Base-by-base conservation (phyloP, 2,888 invertebrate species). In the Ennomos quercinarius region DNA sequence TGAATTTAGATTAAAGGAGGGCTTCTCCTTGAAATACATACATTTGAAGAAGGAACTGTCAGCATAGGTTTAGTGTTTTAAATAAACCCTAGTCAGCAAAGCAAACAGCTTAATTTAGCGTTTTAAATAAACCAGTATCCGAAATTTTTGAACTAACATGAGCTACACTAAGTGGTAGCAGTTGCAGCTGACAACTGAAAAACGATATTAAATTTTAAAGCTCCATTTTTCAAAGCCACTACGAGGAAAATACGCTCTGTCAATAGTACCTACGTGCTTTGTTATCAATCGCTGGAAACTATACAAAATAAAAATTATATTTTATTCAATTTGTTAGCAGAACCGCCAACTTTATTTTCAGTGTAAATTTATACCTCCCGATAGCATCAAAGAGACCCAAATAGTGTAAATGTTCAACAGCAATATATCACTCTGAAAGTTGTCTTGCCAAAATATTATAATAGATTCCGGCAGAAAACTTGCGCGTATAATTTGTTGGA, bases 361-460 rank as follows among this genome's bases (percentile, higher is more conserved):
- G 27, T 1, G 5, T 6, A 6, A 27, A 27, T 17, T 1, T 17
- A 27, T 27, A 27, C 27, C 3, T n/a, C n/a, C 27, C 2, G 27
- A 27, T 27, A 27, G 5, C 27, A 2, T 27, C 27, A 27, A 6
- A 27, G 27, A 27, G 38, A 35, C 34, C 13, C 38, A 49, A 49
- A 56, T 42, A 42, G 42, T 39, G 40, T 43, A n/a, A 6, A 44
- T 13, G 55, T 54, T 47, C 12, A 42, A 9, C 13, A 42, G 13
- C 45, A 40, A 39, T 48, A 44, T 40, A 45, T 50, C 56, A 56
- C 10, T 36, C 37, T 13, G 48, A 17, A 41, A 40, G 35, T 45
- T 56, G 39, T 56, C 13, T 50, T 50, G 56, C 44, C 49, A 50
- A 56, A 56, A 27, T 27, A 27, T 40, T 43, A 45, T 50, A 50